Percentiles rank a stretch among this genome's conserved stretches.
Conservation (phyloP, 2,797 vertebrate species). For the Salarias fasciatus region DNA sequence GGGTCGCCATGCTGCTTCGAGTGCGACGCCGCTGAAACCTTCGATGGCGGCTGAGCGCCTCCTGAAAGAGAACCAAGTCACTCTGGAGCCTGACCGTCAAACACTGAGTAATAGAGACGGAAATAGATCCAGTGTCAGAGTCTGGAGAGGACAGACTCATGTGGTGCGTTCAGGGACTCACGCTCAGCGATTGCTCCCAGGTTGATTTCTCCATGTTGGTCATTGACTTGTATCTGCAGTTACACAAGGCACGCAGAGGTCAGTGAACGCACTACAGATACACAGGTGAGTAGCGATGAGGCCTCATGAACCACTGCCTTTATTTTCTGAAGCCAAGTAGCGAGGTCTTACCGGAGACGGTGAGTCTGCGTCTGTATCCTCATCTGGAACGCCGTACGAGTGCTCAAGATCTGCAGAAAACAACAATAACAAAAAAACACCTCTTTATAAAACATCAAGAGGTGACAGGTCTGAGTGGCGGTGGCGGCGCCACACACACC, state of each 20-base stretch:
- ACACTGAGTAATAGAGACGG: too few relatives aligned
- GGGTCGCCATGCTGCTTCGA: not conserved
- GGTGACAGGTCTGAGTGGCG: rapidly evolving
- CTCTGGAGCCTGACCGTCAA: too few relatives aligned
- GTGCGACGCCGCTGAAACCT: rapidly evolving
- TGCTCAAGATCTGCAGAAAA: conserved; percentile 78
- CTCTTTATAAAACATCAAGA: not conserved
- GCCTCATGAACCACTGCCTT: too few relatives aligned
- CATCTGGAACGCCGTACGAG: conserved; percentile 68
- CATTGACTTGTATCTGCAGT: conserved; percentile 61
- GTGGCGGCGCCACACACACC: conserved; percentile 63
- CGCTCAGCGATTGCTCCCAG: conserved; percentile 65
- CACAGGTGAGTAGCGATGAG: not conserved
- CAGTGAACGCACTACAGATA: not conserved
- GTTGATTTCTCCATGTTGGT: conserved; percentile 68
- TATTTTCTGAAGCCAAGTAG: too few relatives aligned
- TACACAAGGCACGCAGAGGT: conserved; percentile 1
- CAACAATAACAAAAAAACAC: not conserved
- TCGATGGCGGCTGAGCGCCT: conserved; percentile 25
- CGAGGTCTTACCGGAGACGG: conserved; percentile 43
- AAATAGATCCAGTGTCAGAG: too few relatives aligned
- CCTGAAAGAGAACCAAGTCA: conserved; percentile 32
- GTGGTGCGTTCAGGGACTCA: conserved; percentile 54
- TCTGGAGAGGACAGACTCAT: too few relatives aligned
- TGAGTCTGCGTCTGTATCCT: not conserved